Evolutionary conservation across 2,797 vertebrate genomes (phyloP).

Genomic region (Streptopelia turtur): DNA sequence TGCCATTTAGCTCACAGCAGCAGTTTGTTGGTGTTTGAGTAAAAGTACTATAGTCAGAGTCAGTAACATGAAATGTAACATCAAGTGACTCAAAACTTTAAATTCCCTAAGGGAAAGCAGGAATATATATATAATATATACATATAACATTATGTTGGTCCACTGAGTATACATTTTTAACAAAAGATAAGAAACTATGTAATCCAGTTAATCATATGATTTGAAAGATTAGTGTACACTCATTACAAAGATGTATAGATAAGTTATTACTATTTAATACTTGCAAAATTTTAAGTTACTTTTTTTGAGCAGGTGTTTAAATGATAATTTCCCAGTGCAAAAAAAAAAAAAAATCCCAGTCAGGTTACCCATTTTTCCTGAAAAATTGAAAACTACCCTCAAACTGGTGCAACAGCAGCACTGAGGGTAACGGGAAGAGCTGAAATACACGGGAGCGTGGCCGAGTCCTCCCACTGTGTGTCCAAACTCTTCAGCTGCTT

Average conservation of each 20-base stretch:
- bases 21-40: conserved; percentile 81
- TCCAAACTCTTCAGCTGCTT: conserved; percentile 55
- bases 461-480: conserved; percentile 35
- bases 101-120: conserved; percentile 72
- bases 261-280: conserved; percentile 76
- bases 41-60: conserved; percentile 77
- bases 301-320: conserved; percentile 75
- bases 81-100: conserved; percentile 74
- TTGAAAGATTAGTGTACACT: conserved; percentile 77
- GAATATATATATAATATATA: conserved; percentile 81
- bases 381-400: conserved; percentile 45
- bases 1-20: conserved; percentile 82
- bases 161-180: conserved; percentile 80
- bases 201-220: conserved; percentile 79
- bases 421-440: conserved; percentile 42
- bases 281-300: conserved; percentile 73
- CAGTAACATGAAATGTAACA: conserved; percentile 77
- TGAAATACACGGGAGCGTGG: conserved; percentile 58
- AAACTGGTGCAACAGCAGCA: conserved; percentile 44
- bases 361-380: conserved; percentile 71
- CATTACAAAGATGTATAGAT: conserved; percentile 77
- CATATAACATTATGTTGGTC: conserved; percentile 82
- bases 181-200: conserved; percentile 78
- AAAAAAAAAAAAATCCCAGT: conserved; percentile 76
- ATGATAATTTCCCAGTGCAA: conserved; percentile 81